Percentiles rank a stretch among this genome's conserved stretches.
These are phyloP conservation scores for Chaetogeoica ovagalla DNA, from an alignment of 2,888 invertebrate species.

Conservation along the genomic window DNA sequence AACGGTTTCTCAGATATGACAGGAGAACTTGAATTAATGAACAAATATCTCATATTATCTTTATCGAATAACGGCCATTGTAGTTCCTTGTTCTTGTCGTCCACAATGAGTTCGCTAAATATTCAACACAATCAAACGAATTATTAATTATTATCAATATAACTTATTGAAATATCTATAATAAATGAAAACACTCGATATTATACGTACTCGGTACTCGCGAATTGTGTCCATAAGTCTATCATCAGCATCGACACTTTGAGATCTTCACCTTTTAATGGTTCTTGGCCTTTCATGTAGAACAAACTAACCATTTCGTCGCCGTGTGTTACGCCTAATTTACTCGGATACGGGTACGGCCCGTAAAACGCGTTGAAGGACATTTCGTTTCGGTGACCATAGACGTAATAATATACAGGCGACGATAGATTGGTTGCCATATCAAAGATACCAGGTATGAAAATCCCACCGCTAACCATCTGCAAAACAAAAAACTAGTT, in stretches of 20 bases:
- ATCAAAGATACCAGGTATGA: neutral
- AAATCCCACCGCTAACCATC: constrained; percentile 4
- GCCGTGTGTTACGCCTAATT: constrained; percentile 43
- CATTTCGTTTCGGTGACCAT: neutral
- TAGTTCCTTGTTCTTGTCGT: neutral
- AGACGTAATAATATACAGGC: constrained; percentile 12
- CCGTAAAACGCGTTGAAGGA: neutral
- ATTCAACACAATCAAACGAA: no score
- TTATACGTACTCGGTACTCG: constrained; percentile 9
- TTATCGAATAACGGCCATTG: neutral
- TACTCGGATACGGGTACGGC: neutral
- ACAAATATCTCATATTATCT: neutral
- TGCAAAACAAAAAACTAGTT: neutral
- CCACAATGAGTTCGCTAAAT: neutral
- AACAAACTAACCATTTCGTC: constrained; percentile 50
- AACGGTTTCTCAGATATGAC: neutral
- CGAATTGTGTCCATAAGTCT: constrained; percentile 43
- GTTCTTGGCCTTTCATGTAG: neutral
- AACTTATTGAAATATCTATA: no score
- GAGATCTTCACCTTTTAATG: constrained; percentile 24
- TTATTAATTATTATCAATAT: no score
- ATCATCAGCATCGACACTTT: constrained; percentile 37
- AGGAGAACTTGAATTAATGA: constrained; percentile 1
- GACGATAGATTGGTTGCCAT: constrained; percentile 13
- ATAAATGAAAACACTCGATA: no score